These are phyloP conservation scores for Mellivora capensis DNA, from an alignment of 2,113 vertebrate genomes.

Conservation along the genomic window DNA sequence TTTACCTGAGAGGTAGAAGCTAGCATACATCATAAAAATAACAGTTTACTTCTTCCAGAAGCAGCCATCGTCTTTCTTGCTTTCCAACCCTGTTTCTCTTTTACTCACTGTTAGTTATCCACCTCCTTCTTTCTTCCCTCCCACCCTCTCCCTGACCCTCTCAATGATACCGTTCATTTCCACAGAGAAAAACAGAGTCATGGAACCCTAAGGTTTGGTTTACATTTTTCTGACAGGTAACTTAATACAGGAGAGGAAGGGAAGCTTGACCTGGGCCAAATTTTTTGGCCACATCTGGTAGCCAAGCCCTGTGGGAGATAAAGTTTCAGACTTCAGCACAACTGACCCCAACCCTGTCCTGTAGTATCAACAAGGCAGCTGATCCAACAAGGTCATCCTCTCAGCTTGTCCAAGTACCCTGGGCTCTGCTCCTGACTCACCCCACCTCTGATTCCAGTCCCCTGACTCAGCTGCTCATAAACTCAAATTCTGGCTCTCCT, in stretches of 20 bases:
- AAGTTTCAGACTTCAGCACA: not conserved
- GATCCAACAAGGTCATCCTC: not conserved
- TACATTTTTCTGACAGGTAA: not conserved
- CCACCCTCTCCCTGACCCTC: not conserved
- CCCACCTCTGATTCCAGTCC: not conserved
- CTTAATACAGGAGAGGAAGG: not conserved
- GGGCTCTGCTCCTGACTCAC: not conserved
- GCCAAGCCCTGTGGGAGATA: not conserved
- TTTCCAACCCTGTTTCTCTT: not conserved
- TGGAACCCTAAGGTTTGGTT: not conserved
- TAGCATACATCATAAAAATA: not conserved
- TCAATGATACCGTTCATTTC: not conserved
- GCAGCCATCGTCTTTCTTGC: not conserved
- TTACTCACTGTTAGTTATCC: not conserved
- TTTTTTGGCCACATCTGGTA: not conserved
- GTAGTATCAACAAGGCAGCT: not conserved
- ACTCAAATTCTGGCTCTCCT: not conserved
- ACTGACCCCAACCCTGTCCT: not conserved
- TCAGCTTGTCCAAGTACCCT: not conserved
- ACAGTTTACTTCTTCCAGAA: not conserved
- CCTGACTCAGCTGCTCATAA: slow-evolving; percentile 29
- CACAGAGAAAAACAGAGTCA: not conserved
- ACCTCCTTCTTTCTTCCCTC: not conserved
- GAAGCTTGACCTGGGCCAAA: not conserved
- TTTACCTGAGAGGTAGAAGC: not conserved